Conservation (phyloP, 1,140 invertebrate species). For the Heterodera carotae region DNA sequence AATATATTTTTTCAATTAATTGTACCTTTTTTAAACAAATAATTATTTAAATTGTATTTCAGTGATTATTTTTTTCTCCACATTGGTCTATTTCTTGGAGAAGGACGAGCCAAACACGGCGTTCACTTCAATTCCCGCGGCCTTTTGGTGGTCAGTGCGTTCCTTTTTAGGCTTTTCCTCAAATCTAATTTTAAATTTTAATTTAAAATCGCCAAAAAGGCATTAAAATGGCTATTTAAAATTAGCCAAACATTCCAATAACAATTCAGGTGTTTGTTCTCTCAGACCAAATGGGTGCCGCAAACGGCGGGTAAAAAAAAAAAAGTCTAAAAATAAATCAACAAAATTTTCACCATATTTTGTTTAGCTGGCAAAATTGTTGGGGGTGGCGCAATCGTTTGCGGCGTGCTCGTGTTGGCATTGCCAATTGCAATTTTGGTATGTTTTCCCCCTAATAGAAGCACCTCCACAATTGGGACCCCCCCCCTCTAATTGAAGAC, state of each 20-base stretch:
- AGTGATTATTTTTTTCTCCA: constrained; percentile 66
- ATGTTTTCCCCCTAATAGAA: neutral
- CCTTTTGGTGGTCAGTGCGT: constrained; percentile 65
- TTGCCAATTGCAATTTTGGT: constrained; percentile 62
- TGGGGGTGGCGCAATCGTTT: constrained; percentile 60
- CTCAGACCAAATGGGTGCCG: constrained; percentile 55
- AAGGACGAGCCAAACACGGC: constrained; percentile 63
- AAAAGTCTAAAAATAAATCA: neutral
- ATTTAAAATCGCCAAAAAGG: constrained; percentile 14
- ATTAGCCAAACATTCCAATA: constrained; percentile 2
- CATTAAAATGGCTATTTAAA: too few relatives aligned
- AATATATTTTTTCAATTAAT: too few relatives aligned
- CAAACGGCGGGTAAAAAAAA: constrained; percentile 51
- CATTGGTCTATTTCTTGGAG: constrained; percentile 66
- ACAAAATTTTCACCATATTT: constrained; percentile 7
- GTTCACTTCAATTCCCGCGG: constrained; percentile 66
- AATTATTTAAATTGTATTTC: neutral
- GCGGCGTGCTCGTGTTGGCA: constrained; percentile 62
- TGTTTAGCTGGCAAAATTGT: constrained; percentile 60
- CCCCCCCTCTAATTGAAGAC: too few relatives aligned
- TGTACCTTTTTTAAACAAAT: too few relatives aligned
- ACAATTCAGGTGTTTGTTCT: constrained; percentile 48
- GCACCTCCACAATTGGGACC: too few relatives aligned
- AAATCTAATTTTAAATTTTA: neutral
- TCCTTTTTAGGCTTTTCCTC: too few relatives aligned